Conservation (phyloP, 2,113 vertebrate genomes). For the Anoplopoma fimbria region DNA sequence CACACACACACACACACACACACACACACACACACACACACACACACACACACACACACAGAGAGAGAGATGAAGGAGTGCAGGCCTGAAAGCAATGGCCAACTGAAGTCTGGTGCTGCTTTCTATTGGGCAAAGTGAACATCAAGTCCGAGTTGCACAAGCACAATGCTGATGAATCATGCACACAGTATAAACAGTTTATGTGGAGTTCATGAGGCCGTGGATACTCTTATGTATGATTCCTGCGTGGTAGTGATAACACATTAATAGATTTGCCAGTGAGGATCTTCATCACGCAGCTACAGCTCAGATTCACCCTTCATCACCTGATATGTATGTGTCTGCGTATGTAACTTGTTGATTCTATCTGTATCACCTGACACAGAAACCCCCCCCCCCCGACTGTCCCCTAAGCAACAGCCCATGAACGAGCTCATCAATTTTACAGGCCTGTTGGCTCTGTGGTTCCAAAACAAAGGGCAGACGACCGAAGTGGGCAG, state of each 20-base stretch:
- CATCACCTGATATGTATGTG: conserved; percentile 51
- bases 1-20: conserved; percentile 8
- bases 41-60: conserved; percentile 2
- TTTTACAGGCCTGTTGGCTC: conserved; percentile 72
- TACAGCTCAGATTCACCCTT: conserved; percentile 6
- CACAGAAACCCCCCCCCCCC: conserved; percentile 59
- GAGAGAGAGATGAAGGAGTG: conserved; percentile 1
- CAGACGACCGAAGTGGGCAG: conserved; percentile 17
- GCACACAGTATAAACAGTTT: conserved; percentile 47
- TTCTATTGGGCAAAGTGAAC: neutral
- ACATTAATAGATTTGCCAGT: neutral
- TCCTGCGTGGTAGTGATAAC: conserved; percentile 13
- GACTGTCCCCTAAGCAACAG: conserved; percentile 68
- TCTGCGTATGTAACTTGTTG: conserved; percentile 35
- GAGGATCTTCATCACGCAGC: conserved; percentile 14
- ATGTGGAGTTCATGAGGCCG: conserved; percentile 12
- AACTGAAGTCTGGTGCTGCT: conserved; percentile 1
- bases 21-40: conserved; percentile 6
- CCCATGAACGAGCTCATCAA: conserved; percentile 75
- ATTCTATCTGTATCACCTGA: conserved; percentile 65
- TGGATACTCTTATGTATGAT: conserved; percentile 38
- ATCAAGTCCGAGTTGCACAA: conserved; percentile 7
- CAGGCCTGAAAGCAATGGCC: conserved; percentile 10
- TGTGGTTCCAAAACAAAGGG: conserved; percentile 74
- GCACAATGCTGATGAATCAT: conserved; percentile 46